Base-by-base conservation (phyloP, 2,113 vertebrate genomes). In the Polypterus bichir region DNA sequence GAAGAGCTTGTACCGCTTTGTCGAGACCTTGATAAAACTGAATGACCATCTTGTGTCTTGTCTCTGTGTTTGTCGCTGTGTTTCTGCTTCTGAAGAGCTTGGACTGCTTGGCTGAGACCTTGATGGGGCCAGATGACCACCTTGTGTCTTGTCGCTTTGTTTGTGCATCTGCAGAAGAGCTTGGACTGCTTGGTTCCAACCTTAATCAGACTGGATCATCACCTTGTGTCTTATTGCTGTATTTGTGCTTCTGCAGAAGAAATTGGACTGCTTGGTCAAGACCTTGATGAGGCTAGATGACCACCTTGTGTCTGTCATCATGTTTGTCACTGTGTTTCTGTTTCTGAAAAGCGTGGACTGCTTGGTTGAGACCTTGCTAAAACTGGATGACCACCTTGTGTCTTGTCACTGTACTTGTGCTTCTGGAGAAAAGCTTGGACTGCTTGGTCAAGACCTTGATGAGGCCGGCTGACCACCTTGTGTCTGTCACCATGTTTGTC, bases 101-200 rank as follows among this genome's bases (percentile, higher is more conserved):
- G 45, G 49, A 11, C 49, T 54, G 46, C 49, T 55, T 27, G 8
- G 46, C 49, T 63, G 57, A 62, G 61, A 57, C 46, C 49, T 27
- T 27, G 27, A 27, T 27, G 27, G 2, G 27, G 27, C 27, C 27
- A 27, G 27, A 27, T 27, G 27, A 27, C 27, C 27, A 27, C 27
- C 27, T 27, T 27, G 27, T 27, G 27, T 27, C 27, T 27, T 27
- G 27, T 27, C 27, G 27, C 27, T 27, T 27, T 27, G 27, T 27
- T 27, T 27, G 27, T 27, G 27, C 27, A 27, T 27, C 27, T 27
- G 27, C 27, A 27, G 27, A 27, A 27, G 27, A 27, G 27, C 27
- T 27, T 27, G 1, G 27, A 27, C 27, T 27, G 27, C 1, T 27
- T 27, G 27, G 27, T 27, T 2, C 1, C 1, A 2, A 27, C 27